Conservation (phyloP, 2,113 vertebrate species). For the Phaetusa simplex region DNA sequence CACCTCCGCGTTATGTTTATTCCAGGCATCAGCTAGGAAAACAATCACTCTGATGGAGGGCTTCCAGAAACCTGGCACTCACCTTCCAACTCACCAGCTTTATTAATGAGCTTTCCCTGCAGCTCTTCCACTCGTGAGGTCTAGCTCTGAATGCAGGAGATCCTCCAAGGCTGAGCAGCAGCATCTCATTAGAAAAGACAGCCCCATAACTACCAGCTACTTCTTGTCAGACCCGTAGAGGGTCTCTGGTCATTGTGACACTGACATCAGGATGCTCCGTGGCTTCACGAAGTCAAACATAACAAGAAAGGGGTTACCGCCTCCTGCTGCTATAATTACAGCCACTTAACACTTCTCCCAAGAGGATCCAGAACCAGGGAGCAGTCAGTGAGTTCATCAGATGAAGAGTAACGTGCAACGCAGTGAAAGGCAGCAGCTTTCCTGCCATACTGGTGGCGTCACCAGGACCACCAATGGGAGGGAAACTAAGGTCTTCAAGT, state of each 20-base stretch:
- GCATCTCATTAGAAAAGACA: background rate
- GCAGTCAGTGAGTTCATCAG: background rate
- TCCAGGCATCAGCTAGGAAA: background rate
- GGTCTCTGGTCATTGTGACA: background rate
- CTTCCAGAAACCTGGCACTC: background rate
- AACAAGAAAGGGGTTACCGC: background rate
- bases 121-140: background rate
- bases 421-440: background rate
- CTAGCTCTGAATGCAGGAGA: background rate
- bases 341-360: background rate
- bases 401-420: rapidly evolving
- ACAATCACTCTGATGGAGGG: background rate
- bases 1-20: background rate
- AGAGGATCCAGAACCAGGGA: background rate
- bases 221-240: background rate
- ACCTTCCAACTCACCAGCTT: background rate
- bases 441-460: background rate
- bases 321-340: background rate
- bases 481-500: background rate
- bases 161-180: background rate
- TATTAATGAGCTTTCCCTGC: background rate
- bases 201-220: background rate
- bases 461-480: background rate
- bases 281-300: background rate
- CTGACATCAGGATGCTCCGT: rapidly evolving